Conservation (phyloP, 2,888 invertebrate genomes). For the Tineola bisselliella region DNA sequence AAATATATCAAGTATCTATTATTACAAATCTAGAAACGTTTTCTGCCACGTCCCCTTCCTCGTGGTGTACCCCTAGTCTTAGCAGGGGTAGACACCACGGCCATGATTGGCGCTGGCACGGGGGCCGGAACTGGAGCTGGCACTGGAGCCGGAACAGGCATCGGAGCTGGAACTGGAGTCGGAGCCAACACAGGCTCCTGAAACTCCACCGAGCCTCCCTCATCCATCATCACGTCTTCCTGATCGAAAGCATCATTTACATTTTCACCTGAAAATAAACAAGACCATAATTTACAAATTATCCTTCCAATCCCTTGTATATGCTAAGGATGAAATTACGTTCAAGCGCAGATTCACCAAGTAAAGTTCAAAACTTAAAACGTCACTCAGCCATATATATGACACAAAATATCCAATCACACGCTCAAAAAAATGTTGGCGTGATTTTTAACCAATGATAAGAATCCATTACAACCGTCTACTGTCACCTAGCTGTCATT, state of each 20-base stretch:
- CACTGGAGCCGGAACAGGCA: not conserved
- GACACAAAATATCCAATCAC: too few relatives aligned
- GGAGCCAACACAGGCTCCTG: not conserved
- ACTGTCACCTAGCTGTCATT: too few relatives aligned
- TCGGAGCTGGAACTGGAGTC: not conserved
- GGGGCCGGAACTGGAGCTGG: not conserved
- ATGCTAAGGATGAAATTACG: too few relatives aligned
- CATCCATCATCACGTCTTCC: not conserved
- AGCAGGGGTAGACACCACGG: constrained; percentile 15
- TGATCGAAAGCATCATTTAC: not conserved
- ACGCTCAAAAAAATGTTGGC: too few relatives aligned
- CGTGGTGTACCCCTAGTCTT: constrained; percentile 14
- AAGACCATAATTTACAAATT: too few relatives aligned
- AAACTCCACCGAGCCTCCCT: not conserved
- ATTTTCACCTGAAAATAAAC: not conserved
- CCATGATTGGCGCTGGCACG: not conserved
- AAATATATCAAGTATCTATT: too few relatives aligned
- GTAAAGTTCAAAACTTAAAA: too few relatives aligned
- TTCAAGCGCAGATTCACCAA: too few relatives aligned
- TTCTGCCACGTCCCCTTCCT: not conserved
- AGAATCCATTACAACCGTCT: too few relatives aligned
- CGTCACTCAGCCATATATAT: too few relatives aligned
- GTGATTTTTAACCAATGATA: too few relatives aligned
- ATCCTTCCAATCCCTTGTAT: too few relatives aligned
- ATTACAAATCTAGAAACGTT: not conserved